Conservation (phyloP, 2,888 invertebrate genomes). For the Tridacna crocea region DNA sequence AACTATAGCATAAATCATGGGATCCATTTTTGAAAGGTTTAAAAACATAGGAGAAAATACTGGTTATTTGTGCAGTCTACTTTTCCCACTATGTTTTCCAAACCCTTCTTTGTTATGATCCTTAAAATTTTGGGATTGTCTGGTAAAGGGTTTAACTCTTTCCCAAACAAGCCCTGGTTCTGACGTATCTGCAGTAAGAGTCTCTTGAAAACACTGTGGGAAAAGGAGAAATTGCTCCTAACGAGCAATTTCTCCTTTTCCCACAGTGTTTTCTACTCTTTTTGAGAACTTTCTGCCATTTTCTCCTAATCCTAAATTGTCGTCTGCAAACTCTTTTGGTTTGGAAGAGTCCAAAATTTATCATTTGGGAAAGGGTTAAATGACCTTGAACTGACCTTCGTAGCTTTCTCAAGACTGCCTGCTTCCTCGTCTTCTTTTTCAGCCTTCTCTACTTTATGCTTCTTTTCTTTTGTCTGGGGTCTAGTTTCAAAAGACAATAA, state of each 20-base stretch:
- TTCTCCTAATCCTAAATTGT: no score
- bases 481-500: slow-evolving; percentile 31
- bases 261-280: background rate
- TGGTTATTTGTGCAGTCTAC: background rate
- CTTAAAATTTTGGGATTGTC: background rate
- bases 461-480: slow-evolving; percentile 68
- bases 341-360: no score
- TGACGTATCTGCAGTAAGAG: no score
- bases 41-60: background rate
- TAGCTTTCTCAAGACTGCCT: slow-evolving; percentile 56
- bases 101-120: background rate
- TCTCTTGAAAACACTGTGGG: no score
- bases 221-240: no score
- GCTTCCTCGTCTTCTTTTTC: slow-evolving; percentile 68
- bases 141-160: background rate
- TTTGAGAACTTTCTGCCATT: background rate
- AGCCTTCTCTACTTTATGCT: slow-evolving; percentile 71
- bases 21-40: no score
- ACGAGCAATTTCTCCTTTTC: background rate
- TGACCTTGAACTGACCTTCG: slow-evolving; percentile 59
- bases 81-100: background rate
- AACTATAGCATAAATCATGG: no score
- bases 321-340: no score
- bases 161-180: no score
- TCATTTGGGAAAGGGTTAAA: slow-evolving; percentile 6